Conservation (phyloP, 2,113 vertebrate species). For the Podarcis muralis region DNA sequence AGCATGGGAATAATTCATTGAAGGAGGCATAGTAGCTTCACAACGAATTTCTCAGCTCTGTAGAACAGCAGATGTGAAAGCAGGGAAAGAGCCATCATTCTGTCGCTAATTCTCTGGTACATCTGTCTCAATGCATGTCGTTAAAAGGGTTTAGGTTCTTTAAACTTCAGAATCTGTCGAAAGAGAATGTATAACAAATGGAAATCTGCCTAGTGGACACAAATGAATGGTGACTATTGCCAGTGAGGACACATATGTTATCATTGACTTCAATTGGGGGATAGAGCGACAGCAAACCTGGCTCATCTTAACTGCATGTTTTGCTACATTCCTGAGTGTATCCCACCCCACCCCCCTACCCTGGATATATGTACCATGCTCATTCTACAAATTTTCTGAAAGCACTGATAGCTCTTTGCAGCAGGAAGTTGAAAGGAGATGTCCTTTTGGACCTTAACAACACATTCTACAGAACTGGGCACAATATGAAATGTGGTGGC, state of each 20-base stretch:
- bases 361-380: too few relatives aligned
- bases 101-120: neutral
- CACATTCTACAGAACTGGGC: neutral
- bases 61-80: neutral
- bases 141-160: neutral
- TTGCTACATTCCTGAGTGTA: neutral
- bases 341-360: too few relatives aligned
- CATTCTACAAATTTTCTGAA: neutral
- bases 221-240: neutral
- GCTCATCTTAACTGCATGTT: neutral
- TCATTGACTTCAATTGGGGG: neutral
- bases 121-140: neutral
- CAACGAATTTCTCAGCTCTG: neutral
- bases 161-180: neutral
- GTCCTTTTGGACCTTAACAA: neutral
- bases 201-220: neutral
- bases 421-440: neutral
- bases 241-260: neutral
- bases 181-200: neutral
- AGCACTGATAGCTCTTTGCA: neutral
- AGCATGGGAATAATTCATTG: conserved; percentile 14
- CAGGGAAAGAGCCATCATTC: conserved; percentile 7
- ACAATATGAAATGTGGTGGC: neutral
- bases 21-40: neutral
- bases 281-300: neutral